Percentiles rank a stretch among this genome's conserved stretches.
These are phyloP conservation scores for Gastrophryne carolinensis DNA, from an alignment of 2,797 vertebrate genomes.

Conservation along the genomic window DNA sequence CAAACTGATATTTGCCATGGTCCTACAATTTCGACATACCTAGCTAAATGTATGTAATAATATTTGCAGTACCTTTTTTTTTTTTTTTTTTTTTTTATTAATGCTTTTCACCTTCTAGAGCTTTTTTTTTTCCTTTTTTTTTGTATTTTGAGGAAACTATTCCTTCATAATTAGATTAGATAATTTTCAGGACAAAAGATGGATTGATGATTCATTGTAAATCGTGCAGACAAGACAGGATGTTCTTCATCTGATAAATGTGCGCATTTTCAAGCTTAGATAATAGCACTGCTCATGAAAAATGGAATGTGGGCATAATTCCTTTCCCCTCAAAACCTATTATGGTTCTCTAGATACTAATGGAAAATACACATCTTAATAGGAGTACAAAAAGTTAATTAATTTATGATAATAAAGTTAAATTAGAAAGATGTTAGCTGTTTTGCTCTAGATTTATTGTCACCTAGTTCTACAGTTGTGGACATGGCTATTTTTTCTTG, in stretches of 20 bases:
- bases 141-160: not conserved
- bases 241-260: slow-evolving; percentile 34
- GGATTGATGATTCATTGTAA: slow-evolving; percentile 29
- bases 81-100: too few relatives aligned
- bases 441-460: not conserved
- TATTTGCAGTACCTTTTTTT: too few relatives aligned
- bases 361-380: not conserved
- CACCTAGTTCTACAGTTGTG: not conserved
- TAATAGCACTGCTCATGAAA: slow-evolving; percentile 26
- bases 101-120: too few relatives aligned
- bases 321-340: not conserved
- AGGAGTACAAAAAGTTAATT: not conserved
- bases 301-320: slow-evolving; percentile 13
- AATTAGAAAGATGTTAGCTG: not conserved
- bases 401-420: not conserved
- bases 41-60: not conserved
- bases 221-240: slow-evolving; percentile 27
- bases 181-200: slow-evolving; percentile 10
- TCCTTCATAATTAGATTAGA: slow-evolving; percentile 7
- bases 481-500: too few relatives aligned
- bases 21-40: not conserved
- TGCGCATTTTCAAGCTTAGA: slow-evolving; percentile 19
- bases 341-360: not conserved
- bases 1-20: too few relatives aligned
- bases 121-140: too few relatives aligned